Evolutionary conservation across 2,113 vertebrate genomes (phyloP).

Genomic region (Otolemur garnettii): DNA sequence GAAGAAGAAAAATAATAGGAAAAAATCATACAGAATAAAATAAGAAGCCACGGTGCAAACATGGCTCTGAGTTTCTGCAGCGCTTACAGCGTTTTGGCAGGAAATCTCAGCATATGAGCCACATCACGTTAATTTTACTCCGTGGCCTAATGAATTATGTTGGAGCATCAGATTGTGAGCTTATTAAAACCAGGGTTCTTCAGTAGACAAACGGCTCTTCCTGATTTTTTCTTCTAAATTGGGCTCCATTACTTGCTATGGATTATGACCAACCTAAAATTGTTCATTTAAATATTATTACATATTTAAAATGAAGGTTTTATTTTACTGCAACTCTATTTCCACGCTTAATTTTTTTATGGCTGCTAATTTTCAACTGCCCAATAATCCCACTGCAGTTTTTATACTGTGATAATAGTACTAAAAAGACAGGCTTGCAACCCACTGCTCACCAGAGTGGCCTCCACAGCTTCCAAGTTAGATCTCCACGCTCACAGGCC

Average conservation of each 20-base stretch:
- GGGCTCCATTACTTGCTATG: conserved; percentile 3
- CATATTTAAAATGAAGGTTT: conserved; percentile 53
- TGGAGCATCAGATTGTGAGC: neutral
- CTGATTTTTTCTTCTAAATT: conserved; percentile 45
- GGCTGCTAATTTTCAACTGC: conserved; percentile 38
- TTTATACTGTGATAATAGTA: conserved; percentile 64
- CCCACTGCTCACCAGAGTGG: neutral
- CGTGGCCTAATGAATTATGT: neutral
- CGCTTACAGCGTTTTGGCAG: neutral
- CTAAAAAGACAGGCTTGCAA: neutral
- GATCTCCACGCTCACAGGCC: neutral
- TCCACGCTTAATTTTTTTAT: conserved; percentile 67
- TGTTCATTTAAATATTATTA: conserved; percentile 58
- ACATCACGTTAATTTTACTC: conserved; percentile 21
- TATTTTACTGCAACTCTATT: conserved; percentile 59
- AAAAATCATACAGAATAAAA: neutral
- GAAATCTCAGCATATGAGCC: neutral
- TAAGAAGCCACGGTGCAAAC: neutral
- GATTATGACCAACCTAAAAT: conserved; percentile 53
- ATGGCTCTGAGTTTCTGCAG: neutral
- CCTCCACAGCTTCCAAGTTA: neutral
- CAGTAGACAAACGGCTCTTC: neutral
- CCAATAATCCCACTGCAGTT: conserved; percentile 46
- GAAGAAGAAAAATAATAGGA: neutral
- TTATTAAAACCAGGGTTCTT: conserved; percentile 36